Evolutionary conservation across 2,113 vertebrate genomes (phyloP).

Genomic region (Lipotes vexillifer): DNA sequence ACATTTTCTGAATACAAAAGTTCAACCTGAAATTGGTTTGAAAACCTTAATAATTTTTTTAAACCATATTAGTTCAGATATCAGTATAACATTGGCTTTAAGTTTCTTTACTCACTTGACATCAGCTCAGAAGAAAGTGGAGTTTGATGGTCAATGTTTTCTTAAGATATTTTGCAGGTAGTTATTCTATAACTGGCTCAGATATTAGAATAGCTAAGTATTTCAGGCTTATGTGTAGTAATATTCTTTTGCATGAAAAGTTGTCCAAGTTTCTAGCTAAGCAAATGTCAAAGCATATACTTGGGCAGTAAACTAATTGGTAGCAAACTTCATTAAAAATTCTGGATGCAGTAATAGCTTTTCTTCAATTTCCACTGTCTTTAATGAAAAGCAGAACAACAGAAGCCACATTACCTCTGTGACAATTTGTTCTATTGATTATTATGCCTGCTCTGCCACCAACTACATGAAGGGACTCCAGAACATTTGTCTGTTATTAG

Average conservation of each 20-base stretch:
- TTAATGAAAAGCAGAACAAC: conserved; percentile 79
- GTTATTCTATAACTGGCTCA: conserved; percentile 34
- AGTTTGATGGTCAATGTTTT: conserved; percentile 63
- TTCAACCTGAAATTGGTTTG: conserved; percentile 54
- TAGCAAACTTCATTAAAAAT: conserved; percentile 76
- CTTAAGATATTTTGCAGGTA: conserved; percentile 20
- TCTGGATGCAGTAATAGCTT: conserved; percentile 71
- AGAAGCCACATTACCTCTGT: conserved; percentile 67
- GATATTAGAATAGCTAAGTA: not conserved
- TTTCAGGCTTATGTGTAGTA: conserved; percentile 16
- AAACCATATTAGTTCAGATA: conserved; percentile 62
- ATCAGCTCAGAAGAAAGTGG: conserved; percentile 45
- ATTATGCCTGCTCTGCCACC: conserved; percentile 67
- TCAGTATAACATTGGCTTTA: conserved; percentile 63
- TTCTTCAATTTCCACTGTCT: conserved; percentile 73
- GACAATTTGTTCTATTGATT: conserved; percentile 81
- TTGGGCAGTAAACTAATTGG: conserved; percentile 76
- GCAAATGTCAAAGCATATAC: conserved; percentile 63
- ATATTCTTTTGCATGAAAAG: conserved; percentile 53
- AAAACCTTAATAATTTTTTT: conserved; percentile 55
- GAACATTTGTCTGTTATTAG: conserved; percentile 66
- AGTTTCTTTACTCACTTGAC: conserved; percentile 57
- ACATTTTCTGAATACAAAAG: not conserved
- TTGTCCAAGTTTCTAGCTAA: conserved; percentile 25
- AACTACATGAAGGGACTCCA: conserved; percentile 67